Percentiles rank a stretch among this genome's conserved stretches.
Conservation (phyloP, 2,888 invertebrate genomes). For the Julus scandinavius region DNA sequence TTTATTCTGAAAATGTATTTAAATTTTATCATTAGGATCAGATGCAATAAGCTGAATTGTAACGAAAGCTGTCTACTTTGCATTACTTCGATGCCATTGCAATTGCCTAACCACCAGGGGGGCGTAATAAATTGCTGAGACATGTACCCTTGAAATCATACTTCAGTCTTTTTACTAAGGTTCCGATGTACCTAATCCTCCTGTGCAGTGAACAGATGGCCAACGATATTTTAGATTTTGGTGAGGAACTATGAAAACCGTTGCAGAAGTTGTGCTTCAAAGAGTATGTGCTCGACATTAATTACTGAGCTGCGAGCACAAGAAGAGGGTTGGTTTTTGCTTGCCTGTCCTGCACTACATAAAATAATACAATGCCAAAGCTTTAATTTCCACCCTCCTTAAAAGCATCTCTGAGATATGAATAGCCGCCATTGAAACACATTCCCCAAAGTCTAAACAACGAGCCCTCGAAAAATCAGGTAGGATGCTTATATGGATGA, state of each 20-base stretch:
- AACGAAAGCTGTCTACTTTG: background rate
- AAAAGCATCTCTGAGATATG: conserved; percentile 36
- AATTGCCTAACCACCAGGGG: conserved; percentile 21
- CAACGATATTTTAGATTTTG: background rate
- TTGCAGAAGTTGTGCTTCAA: background rate
- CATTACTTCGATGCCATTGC: background rate
- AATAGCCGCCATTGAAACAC: conserved; percentile 8
- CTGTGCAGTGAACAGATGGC: background rate
- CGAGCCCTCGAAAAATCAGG: background rate
- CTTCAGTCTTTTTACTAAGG: background rate
- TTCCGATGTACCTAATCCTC: background rate
- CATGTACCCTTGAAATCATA: background rate
- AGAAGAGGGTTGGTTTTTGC: background rate
- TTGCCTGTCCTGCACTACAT: background rate
- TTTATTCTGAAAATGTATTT: background rate
- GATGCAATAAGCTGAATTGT: background rate
- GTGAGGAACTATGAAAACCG: background rate
- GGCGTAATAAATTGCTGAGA: conserved; percentile 5
- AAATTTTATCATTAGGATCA: background rate
- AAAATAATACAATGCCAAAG: background rate
- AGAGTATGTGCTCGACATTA: conserved; percentile 5
- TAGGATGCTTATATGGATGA: background rate
- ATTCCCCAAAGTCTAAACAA: conserved; percentile 37
- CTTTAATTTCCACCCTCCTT: conserved; percentile 34
- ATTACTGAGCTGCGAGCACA: background rate